Conservation (phyloP, 2,113 vertebrate species). For the Upupa epops region DNA sequence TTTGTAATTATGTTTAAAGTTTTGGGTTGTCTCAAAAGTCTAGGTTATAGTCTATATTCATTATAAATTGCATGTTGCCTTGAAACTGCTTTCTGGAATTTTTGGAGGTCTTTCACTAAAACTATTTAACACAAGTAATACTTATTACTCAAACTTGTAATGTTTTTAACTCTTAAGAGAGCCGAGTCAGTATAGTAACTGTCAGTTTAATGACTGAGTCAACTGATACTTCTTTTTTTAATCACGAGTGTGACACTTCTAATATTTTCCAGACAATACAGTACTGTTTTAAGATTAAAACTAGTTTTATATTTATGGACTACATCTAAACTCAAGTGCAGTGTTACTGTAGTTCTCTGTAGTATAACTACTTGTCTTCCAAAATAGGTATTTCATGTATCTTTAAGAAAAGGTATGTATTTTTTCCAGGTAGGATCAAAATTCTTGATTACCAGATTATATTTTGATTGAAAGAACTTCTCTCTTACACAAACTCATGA, state of each 20-base stretch:
- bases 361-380: not conserved
- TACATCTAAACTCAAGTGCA: not conserved
- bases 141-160: constrained; percentile 1
- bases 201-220: not conserved
- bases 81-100: constrained; percentile 1
- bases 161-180: constrained; percentile 7
- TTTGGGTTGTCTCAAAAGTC: not conserved
- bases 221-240: not conserved
- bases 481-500: not conserved
- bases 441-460: not conserved
- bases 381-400: not conserved
- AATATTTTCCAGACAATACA: constrained; percentile 8
- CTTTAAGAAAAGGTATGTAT: not conserved
- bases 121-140: not conserved
- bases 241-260: not conserved
- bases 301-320: not conserved
- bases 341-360: not conserved
- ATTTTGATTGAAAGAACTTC: not conserved
- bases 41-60: not conserved
- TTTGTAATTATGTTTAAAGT: not conserved
- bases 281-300: not conserved
- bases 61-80: not conserved
- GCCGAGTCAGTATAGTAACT: not conserved
- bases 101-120: not conserved
- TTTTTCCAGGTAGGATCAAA: not conserved